Evolutionary conservation across 2,797 vertebrate species (phyloP), one percentile per base, ranked within the genome.

Genomic region (Zalophus californianus): DNA sequence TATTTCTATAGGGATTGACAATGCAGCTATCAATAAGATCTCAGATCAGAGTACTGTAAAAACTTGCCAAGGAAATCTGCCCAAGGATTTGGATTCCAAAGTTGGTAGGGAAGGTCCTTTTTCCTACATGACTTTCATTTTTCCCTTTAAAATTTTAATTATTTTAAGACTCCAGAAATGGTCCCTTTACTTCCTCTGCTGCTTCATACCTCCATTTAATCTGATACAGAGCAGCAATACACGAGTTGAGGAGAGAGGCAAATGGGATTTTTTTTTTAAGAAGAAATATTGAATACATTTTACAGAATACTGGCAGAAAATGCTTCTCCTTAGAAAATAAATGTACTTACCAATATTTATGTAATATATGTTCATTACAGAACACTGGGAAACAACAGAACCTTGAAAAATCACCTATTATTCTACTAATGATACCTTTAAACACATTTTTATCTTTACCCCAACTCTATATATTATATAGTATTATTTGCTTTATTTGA

Each of bases 1-100:
- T 32, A 70, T 86, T 89, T 93, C 88, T 56, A 29, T 25, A 48
- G 35, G 29, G 50, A 91, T 41, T 94, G 11, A 91, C 84, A 94
- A 16, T 0, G 16, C 13, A 58, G 29, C 1, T 77, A 3, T 79
- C 77, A 21, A 18, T 21, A 91, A 82, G 82, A 91, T 86, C 1
- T 3, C 9, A 86, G 6, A 58, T 91, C 10, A 60, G 6, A 62
- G 4, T 62, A 86, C 20, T 92, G 1, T 66, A 70, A 68, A 92
- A 48, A n/a, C n/a, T 50, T 85, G 10, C 14, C 2, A 27, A 58
- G 44, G 7, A 94, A 87, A 70, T n/a, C 12, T 73, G 27, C 60
- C 29, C 66, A 66, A 72, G 29, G 35, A 93, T 41, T 78, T 15
- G 64, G 35, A 82, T 90, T 94, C 32, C 38, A 88, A 82, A 29